A percentile compares a stretch with the other conserved stretches of the same genome.
These are phyloP conservation scores for Stratiomys singularior DNA, from an alignment of 2,888 invertebrate species.

Conservation along the genomic window DNA sequence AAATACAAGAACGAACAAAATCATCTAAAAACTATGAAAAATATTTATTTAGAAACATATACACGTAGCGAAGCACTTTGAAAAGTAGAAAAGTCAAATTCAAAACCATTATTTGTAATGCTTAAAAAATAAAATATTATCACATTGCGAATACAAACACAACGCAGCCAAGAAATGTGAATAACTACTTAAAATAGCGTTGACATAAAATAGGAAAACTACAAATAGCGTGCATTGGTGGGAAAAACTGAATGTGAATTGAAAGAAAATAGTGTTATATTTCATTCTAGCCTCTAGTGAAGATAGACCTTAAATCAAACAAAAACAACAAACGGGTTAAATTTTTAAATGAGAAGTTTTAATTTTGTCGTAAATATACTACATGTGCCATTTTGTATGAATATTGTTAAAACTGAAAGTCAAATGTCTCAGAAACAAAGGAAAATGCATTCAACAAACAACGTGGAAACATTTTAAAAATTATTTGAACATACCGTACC, in stretches of 20 bases:
- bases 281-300: neutral
- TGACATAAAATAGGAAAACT: neutral
- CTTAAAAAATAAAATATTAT: slow-evolving; percentile 4
- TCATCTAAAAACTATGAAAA: neutral
- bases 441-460: too few species aligned
- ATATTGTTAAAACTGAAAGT: neutral
- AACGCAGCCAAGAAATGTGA: neutral
- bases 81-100: neutral
- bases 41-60: slow-evolving; percentile 38
- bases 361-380: neutral
- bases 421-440: neutral
- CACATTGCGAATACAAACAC: neutral
- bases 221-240: neutral
- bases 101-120: neutral
- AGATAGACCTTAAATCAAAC: too few species aligned
- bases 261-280: neutral
- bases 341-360: slow-evolving; percentile 7
- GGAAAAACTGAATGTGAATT: neutral
- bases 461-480: too few species aligned
- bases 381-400: slow-evolving; percentile 36
- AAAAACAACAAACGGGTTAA: slow-evolving; percentile 27
- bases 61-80: slow-evolving; percentile 9
- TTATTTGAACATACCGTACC: too few species aligned
- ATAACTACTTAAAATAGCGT: too few species aligned
- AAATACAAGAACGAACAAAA: slow-evolving; percentile 12